Base-by-base conservation (phyloP, 1,140 invertebrate genomes). In the Antheraea pernyi region DNA sequence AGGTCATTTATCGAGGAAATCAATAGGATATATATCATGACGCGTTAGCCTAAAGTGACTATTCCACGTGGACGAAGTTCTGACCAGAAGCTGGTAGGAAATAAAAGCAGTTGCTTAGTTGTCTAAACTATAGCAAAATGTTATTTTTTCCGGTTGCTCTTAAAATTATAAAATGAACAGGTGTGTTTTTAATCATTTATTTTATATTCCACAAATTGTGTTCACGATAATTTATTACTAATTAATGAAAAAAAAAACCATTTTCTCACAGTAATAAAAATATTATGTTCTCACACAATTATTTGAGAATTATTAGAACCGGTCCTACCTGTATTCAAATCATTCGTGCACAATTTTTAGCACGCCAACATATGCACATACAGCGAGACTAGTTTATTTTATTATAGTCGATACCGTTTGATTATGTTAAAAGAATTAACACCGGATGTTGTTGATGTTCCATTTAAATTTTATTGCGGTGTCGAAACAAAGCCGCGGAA, bases 381-480 rank as follows among this genome's bases (percentile, higher is more conserved):
- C 16, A 16, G 16, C 11, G 11, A 53, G 46, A 53, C 46, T 53
- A 53, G 46, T 53, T 53, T 53, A 53, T 53, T 53, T 53, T 53
- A 53, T 53, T n/a, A 53, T 16, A 53, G 46, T 13, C 11, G 46
- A 53, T 53, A 53, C 46, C 46, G 46, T 53, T 53, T n/a, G 46
- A 53, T 53, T 53, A 13, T 53, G 46, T 30, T 61, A 61, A 30
- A 69, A 42, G 64, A 73, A 73, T 81, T 76, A 76, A 77, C 75
- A 67, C 69, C 75, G 75, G 74, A 79, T 76, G 74, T 69, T 59
- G 71, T 73, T 59, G 68, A 71, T 71, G 73, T 73, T 75, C 69
- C 67, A 73, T 77, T 81, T 76, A 68, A 77, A 79, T 78, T 77
- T 79, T 71, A 76, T 74, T 64, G 71, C 72, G 61, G 58, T 70